Conservation (phyloP, 2,888 invertebrate genomes). For the Pantelozetes paolii region DNA sequence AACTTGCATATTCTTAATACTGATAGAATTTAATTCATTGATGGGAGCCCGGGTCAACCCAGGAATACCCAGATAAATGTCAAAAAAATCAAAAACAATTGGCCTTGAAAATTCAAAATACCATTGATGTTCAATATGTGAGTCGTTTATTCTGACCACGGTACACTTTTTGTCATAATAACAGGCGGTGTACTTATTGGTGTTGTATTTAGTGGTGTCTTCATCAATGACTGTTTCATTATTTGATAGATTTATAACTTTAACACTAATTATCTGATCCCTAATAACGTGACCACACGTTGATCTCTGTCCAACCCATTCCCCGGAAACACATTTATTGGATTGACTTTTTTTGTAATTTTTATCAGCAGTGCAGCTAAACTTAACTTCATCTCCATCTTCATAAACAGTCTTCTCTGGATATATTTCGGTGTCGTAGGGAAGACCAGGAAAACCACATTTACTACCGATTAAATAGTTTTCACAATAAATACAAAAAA, state of each 20-base stretch:
- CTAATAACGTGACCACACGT: constrained; percentile 14
- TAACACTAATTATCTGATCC: background rate
- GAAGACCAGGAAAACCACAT: constrained; percentile 31
- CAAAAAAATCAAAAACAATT: constrained; percentile 3
- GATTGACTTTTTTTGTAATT: background rate
- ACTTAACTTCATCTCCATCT: constrained; percentile 5
- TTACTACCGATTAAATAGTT: constrained; percentile 2
- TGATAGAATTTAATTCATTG: constrained; percentile 11
- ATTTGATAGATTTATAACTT: background rate
- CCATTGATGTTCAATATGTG: background rate
- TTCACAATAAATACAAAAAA: too few relatives aligned
- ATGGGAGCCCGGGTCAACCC: background rate
- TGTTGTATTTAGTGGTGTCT: background rate
- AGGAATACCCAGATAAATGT: background rate
- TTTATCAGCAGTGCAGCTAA: background rate
- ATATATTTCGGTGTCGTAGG: constrained; percentile 14
- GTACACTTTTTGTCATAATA: background rate
- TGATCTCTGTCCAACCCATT: background rate
- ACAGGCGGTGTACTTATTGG: background rate
- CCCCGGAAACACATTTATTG: constrained; percentile 8
- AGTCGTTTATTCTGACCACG: background rate
- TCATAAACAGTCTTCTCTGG: constrained; percentile 14
- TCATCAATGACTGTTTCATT: too few relatives aligned
- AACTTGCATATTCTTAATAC: background rate
- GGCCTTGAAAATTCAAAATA: background rate